Percentiles rank a stretch among this genome's conserved stretches.
Evolutionary conservation across 2,113 vertebrate genomes (phyloP).

Genomic region (Excalfactoria chinensis): DNA sequence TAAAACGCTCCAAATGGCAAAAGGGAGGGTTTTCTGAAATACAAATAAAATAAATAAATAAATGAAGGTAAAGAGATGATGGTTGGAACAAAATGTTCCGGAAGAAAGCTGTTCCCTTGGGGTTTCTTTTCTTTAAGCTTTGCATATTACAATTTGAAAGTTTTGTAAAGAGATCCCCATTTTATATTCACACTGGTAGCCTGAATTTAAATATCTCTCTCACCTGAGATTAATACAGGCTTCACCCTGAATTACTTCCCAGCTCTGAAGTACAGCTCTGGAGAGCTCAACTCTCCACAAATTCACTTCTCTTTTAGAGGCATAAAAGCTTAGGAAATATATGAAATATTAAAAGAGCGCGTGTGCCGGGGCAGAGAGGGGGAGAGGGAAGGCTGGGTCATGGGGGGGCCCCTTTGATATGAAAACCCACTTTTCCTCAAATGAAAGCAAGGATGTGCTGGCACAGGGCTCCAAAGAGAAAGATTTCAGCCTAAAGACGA

Average conservation of each 20-base stretch:
- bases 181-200: slow-evolving; percentile 77
- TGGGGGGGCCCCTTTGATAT: slow-evolving; percentile 56
- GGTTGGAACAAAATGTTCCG: slow-evolving; percentile 74
- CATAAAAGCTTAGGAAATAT: slow-evolving; percentile 76
- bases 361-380: slow-evolving; percentile 44
- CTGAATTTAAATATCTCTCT: slow-evolving; percentile 78
- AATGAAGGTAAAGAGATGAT: slow-evolving; percentile 60
- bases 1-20: slow-evolving; percentile 63
- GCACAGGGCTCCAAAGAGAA: background rate
- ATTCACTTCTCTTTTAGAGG: slow-evolving; percentile 79
- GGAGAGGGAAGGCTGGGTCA: slow-evolving; percentile 38
- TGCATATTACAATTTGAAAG: slow-evolving; percentile 79
- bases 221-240: slow-evolving; percentile 79
- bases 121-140: slow-evolving; percentile 73
- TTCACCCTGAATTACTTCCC: slow-evolving; percentile 80
- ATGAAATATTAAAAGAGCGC: slow-evolving; percentile 74
- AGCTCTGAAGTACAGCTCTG: slow-evolving; percentile 78
- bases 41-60: slow-evolving; percentile 23
- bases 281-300: slow-evolving; percentile 76
- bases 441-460: background rate
- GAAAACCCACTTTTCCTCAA: slow-evolving; percentile 42
- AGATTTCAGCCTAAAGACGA: background rate
- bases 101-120: slow-evolving; percentile 72
- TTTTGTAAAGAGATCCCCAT: slow-evolving; percentile 76
- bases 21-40: slow-evolving; percentile 63